Evolutionary conservation across 2,113 vertebrate genomes (phyloP), one percentile per base, ranked within the genome.

Genomic region (Aspiorhynchus laticeps): DNA sequence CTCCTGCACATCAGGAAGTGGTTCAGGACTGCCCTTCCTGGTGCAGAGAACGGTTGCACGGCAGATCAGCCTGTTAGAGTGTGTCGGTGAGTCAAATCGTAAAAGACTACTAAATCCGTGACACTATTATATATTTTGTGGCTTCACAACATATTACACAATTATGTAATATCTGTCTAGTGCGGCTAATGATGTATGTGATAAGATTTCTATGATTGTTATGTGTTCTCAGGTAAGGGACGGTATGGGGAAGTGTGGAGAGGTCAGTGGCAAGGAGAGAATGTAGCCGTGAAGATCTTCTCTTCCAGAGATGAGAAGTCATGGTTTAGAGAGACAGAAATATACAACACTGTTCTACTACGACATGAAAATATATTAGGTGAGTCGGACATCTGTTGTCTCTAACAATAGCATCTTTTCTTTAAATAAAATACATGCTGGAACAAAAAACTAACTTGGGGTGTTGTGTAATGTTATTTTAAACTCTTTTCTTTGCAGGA

Each of bases 11-110:
- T 99, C 98, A 53, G 98, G 98, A 85, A 99, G 98, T 46, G 98
- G 98, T 46, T 99, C 98, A 63, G 98, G 98, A 3, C 97, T 99
- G 86, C 98, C 98, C 26, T 99, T 99, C 93, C 94, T 99, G 83
- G 98, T 99, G 83, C 98, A 99, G 88, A 97, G 98, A 88, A 99
- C 98, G 0, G 98, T 99, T 89, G 98, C 98, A 87, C 95, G 98
- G 46, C 98, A 99, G 94, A 99, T 99, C 88, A 99, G 98, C 0
- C 95, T 99, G 38, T 89, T 98, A 88, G 98, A 99, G 93, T 99
- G 98, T 90, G 97, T 99, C 0, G 98, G 97, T 98, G 80, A 65
- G 97, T 28, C 2, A 10, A 19, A 46, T 26, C 24, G 1, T 21
- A 21, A 14, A 38, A 21, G 31, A 74, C 63, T 74, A 41, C 69